Conservation (phyloP, 2,888 invertebrate genomes). For the Cephus spinipes region DNA sequence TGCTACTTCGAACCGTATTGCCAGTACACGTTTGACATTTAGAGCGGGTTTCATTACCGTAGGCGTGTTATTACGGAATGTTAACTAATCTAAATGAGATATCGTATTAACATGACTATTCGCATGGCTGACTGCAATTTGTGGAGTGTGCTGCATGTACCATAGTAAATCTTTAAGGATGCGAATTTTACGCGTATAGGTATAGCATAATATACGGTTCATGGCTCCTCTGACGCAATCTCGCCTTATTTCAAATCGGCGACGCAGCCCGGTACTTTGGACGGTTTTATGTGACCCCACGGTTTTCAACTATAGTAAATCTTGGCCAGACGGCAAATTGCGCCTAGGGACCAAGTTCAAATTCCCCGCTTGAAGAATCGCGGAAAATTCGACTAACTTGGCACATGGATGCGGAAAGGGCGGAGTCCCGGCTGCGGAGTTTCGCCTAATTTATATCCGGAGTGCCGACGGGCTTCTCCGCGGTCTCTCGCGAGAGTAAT, state of each 20-base stretch:
- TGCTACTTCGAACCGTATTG: background rate
- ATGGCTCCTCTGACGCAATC: background rate
- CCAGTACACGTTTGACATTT: slow-evolving; percentile 42
- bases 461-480: slow-evolving; percentile 18
- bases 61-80: slow-evolving; percentile 52
- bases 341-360: slow-evolving; percentile 33
- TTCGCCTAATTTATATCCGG: slow-evolving; percentile 47
- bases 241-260: background rate
- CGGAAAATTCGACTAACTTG: slow-evolving; percentile 48
- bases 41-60: slow-evolving; percentile 7
- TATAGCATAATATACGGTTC: background rate
- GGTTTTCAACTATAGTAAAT: slow-evolving; percentile 33
- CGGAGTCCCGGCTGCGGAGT: slow-evolving; percentile 44
- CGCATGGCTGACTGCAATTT: background rate
- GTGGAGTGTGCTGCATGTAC: background rate
- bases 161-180: background rate
- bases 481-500: slow-evolving; percentile 7
- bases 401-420: slow-evolving; percentile 50
- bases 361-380: slow-evolving; percentile 43
- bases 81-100: slow-evolving; percentile 33
- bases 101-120: background rate
- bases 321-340: slow-evolving; percentile 32
- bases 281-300: background rate
- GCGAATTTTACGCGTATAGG: background rate
- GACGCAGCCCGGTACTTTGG: background rate